A percentile compares a stretch with the other conserved stretches of the same genome.
Evolutionary conservation across 1,140 invertebrate species (phyloP).

Genomic region (Adelges cooleyi): DNA sequence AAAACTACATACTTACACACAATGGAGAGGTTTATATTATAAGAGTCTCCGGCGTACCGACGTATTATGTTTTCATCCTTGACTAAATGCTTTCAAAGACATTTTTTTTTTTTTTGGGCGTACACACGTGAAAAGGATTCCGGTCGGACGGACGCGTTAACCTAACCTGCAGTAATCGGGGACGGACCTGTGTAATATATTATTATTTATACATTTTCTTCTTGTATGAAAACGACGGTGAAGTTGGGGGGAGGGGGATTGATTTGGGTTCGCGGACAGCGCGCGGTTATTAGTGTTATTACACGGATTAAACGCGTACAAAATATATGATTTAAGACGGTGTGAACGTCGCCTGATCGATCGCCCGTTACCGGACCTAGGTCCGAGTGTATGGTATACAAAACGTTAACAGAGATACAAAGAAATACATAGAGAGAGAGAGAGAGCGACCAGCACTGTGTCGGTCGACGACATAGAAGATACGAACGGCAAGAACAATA

Average conservation of each 20-base stretch:
- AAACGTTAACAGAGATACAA: too few relatives aligned
- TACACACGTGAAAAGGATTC: slow-evolving; percentile 18
- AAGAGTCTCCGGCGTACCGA: background rate
- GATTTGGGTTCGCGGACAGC: too few relatives aligned
- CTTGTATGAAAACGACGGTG: too few relatives aligned
- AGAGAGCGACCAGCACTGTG: background rate
- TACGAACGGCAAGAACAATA: too few relatives aligned
- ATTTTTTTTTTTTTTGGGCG: background rate
- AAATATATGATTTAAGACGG: too few relatives aligned
- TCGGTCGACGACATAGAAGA: background rate
- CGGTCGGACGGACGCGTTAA: slow-evolving; percentile 3
- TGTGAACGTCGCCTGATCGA: background rate
- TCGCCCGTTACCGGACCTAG: background rate
- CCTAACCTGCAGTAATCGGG: background rate
- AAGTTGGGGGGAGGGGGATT: too few relatives aligned
- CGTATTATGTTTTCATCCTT: background rate
- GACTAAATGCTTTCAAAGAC: slow-evolving; percentile 8
- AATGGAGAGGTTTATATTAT: background rate
- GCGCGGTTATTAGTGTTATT: background rate
- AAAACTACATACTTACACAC: background rate
- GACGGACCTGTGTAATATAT: background rate
- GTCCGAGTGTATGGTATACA: background rate
- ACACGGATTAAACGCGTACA: too few relatives aligned
- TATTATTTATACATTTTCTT: too few relatives aligned
- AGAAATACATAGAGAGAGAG: background rate